A percentile compares a stretch with the other conserved stretches of the same genome.
phyloP scores from a whole-genome alignment of 1,140 invertebrate genomes.

The Drosophila bocki region DNA sequence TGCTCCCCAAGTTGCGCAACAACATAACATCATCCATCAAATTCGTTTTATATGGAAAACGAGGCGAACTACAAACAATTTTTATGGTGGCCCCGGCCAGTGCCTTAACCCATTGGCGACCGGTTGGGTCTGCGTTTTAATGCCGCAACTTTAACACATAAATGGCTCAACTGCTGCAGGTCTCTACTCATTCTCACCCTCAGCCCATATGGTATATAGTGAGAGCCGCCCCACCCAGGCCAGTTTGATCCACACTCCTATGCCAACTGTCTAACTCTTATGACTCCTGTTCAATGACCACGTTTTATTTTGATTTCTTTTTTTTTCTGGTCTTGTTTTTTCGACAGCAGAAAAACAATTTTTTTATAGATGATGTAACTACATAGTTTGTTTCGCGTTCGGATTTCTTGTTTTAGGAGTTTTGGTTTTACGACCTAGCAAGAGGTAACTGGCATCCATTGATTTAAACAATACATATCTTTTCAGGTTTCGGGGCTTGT shows the following conservation, averaged over 20 bases:
- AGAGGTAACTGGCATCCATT: conserved; percentile 2
- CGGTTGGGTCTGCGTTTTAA: conserved; percentile 55
- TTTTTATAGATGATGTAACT: conserved; percentile 32
- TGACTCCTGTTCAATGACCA: conserved; percentile 39
- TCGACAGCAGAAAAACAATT: conserved; percentile 24
- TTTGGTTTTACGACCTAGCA: conserved; percentile 48
- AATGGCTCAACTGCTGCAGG: conserved; percentile 49
- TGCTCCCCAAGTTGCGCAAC: conserved; percentile 75
- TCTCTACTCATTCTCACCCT: neutral
- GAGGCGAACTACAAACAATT: conserved; percentile 62
- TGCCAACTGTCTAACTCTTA: conserved; percentile 37
- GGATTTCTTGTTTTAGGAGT: conserved; percentile 23
- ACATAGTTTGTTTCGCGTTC: conserved; percentile 52
- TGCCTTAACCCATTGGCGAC: conserved; percentile 61
- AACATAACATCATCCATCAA: conserved; percentile 81
- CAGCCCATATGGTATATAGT: neutral
- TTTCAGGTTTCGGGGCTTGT: neutral
- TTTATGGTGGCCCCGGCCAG: conserved; percentile 54
- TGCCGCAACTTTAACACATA: conserved; percentile 66
- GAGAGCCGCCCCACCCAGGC: neutral
- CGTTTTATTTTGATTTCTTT: conserved; percentile 45
- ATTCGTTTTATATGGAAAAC: conserved; percentile 79
- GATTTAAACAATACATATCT: neutral
- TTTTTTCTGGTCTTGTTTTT: conserved; percentile 9
- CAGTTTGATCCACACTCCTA: conserved; percentile 6